phyloP scores from a whole-genome alignment of 2,888 invertebrate species.

The Stenotaenia linearis region DNA sequence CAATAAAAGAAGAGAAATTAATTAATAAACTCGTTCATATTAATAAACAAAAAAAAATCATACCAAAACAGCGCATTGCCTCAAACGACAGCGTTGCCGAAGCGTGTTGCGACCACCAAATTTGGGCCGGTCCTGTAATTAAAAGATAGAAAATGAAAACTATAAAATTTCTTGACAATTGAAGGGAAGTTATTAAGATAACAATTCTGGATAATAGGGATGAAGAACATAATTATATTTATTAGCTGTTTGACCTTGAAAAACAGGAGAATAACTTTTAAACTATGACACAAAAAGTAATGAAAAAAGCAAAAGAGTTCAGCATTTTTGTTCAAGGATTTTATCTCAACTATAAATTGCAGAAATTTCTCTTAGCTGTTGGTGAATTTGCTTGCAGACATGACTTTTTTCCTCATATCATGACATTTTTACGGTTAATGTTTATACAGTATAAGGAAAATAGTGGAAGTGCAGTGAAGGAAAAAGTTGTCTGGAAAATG shows the following conservation, averaged over 20 bases:
- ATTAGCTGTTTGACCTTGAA: neutral
- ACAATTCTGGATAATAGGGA: neutral
- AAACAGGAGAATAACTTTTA: neutral
- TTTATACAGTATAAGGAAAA: too few species aligned
- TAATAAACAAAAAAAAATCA: neutral
- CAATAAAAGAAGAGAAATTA: neutral
- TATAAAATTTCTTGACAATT: neutral
- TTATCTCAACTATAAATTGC: too few species aligned
- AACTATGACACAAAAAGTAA: neutral
- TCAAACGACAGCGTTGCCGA: conserved; percentile 28
- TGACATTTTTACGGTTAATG: too few species aligned
- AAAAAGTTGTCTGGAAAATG: too few species aligned
- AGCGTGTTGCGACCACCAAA: conserved; percentile 32
- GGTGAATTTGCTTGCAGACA: too few species aligned
- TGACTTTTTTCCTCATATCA: too few species aligned
- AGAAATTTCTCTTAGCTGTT: too few species aligned
- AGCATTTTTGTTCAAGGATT: too few species aligned
- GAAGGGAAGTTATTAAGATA: neutral
- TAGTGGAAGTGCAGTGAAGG: too few species aligned
- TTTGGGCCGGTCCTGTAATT: conserved; percentile 27
- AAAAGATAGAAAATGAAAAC: neutral
- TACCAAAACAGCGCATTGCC: conserved; percentile 32
- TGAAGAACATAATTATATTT: neutral
- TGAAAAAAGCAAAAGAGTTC: too few species aligned
- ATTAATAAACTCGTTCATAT: neutral